Base-by-base conservation (phyloP, 2,888 invertebrate genomes). In the Eupelmus urozonus region DNA sequence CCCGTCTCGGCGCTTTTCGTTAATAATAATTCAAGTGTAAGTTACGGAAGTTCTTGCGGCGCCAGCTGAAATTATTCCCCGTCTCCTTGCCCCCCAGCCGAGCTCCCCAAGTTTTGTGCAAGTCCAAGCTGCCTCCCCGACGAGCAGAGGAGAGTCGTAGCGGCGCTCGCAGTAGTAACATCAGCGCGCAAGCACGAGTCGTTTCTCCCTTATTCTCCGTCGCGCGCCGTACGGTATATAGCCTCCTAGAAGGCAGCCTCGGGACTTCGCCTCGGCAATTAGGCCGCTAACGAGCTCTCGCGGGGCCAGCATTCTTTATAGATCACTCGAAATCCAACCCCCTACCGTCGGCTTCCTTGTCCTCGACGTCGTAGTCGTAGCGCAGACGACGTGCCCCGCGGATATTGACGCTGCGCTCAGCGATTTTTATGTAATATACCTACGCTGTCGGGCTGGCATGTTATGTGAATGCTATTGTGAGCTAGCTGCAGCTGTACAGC, bases 261-360 rank as follows among this genome's bases (percentile, higher is more conserved):
- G 66, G 66, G 59, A 66, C 53, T 51, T 34, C 53, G 49, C 27
- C n/a, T 69, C 34, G 72, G 81, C 82, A 82, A 82, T 83, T 83
- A 82, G 81, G 79, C 80, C 60, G 81, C 81, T 83, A 83, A 83
- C 82, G 81, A 82, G 82, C 82, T 76, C 82, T 76, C 78, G 65
- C 57, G 81, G 75, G 81, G 70, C 76, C 70, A 60, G 45, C 25
- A 78, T 73, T 67, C 72, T 78, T 67, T 73, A 62, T 73, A 57
- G 67, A 78, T 78, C 67, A 55, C 45, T 60, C 29, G 25, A 45
- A 70, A 73, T 66, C 20, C 13, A n/a, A n/a, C n/a, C n/a, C n/a
- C n/a, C n/a, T n/a, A n/a, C n/a, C n/a, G n/a, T n/a, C n/a, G n/a
- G n/a, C n/a, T n/a, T n/a, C n/a, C n/a, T n/a, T n/a, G n/a, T n/a